Evolutionary conservation across 2,113 vertebrate genomes (phyloP), one percentile per base, ranked within the genome.

Genomic region (Rhynchomys soricoides): DNA sequence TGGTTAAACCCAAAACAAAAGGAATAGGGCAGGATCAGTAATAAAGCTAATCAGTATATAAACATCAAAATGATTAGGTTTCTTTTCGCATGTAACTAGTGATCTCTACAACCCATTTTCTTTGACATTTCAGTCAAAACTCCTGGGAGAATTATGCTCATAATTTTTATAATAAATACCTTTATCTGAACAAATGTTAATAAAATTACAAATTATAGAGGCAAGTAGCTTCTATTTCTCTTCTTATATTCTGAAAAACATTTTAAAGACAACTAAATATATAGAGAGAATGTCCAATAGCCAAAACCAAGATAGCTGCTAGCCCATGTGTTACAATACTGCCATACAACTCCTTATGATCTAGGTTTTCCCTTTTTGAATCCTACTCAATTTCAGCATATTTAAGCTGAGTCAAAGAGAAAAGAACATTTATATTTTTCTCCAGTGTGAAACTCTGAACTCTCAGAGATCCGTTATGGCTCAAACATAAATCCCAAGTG

Each of bases 261-360:
- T 89, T 93, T 95, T 93, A 75, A 83, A 91, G 88, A 94, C 94
- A 82, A 11, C 48, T 93, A 45, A 15, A 43, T 93, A 57, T 52
- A 78, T 78, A 86, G 91, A 91, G 88, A 89, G 59, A 17, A 22
- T 89, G 3, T 17, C 52, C 22, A 82, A 7, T 16, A 26, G 37
- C 37, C 37, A 43, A 19, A 68, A 10, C 24, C 64, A 43, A 26
- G 62, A 82, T 34, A 50, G n/a, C 48, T 12, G 10, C 4, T 40
- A 15, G 22, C 31, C 48, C 1, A 4, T 43, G 5, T 48, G 68
- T 19, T 66, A 3, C 11, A 45, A 16, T 5, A 59, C 8, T 5
- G 10, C 21, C 91, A 34, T 48, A 57, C 2, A 50, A 66, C 52
- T 74, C 89, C 3, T 77, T 34, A 13, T 75, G 55, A 77, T 64